Evolutionary conservation across 2,797 vertebrate species (phyloP), one percentile per base, ranked within the genome.

Genomic region (Delichon dasypus): DNA sequence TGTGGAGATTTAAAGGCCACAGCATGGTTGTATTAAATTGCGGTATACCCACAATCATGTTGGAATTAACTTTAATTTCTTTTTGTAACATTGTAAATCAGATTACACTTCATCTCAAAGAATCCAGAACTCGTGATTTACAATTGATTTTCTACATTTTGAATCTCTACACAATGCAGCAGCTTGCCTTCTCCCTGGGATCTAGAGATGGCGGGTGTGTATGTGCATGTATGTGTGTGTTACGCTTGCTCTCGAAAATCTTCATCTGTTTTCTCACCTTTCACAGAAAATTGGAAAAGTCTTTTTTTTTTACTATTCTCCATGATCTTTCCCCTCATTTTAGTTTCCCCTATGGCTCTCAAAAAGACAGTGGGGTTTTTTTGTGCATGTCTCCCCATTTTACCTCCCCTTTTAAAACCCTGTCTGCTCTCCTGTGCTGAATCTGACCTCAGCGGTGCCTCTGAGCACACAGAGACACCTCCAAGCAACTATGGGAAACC

Each of bases 1-100:
- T 70, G 77, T 30, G 29, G 71, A 87, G 94, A 97, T 97, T 97
- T 97, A 95, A 96, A 96, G 92, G 91, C 95, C 97, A 95, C 96
- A 97, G 96, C 95, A 95, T 97, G 92, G 83, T 94, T 94, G 53
- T 83, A 92, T 95, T 95, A 96, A 87, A 93, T 88, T 74, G 97
- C 16, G 92, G 96, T 96, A 66, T 93, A 91, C 61, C 89, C 94
- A 67, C 88, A 95, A 86, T 94, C 91, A 68, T 47, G 48, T 89
- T 88, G 94, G 91, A 96, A 91, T 84, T 96, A 92, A 90, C 93
- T 72, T 91, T 85, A 85, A 85, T 92, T 89, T 96, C 77, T 87
- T 94, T 90, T 93, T 96, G 95, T 97, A 94, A 97, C 93, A 71
- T 89, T 76, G 89, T 79, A 92, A 95, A 84, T 97, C 93, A 85